Percentiles rank a stretch among this genome's conserved stretches.
These are phyloP conservation scores for Carcharodon carcharias DNA, from an alignment of 2,797 vertebrate species.

Conservation along the genomic window DNA sequence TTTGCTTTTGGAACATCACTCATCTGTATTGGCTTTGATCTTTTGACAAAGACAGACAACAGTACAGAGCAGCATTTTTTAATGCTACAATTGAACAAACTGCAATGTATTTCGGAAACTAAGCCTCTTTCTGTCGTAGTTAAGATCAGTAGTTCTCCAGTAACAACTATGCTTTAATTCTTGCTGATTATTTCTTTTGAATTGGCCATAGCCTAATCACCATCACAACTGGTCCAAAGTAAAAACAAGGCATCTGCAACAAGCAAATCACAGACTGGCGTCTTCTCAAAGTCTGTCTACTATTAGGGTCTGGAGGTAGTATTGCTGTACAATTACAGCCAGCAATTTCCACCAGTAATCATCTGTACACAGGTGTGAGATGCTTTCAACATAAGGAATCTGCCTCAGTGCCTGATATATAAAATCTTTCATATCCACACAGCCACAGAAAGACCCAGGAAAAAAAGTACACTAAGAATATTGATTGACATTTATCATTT, in stretches of 20 bases:
- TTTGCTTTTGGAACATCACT: constrained; percentile 96
- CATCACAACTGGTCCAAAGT: constrained; percentile 70
- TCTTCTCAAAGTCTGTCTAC: constrained; percentile 79
- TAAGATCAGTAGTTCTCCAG: background rate
- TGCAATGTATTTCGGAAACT: background rate
- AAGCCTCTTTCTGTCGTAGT: background rate
- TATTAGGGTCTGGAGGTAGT: constrained; percentile 80
- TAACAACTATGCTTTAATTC: constrained; percentile 38
- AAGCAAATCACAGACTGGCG: constrained; percentile 89
- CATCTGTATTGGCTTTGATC: constrained; percentile 89
- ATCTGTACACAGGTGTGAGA: constrained; percentile 86
- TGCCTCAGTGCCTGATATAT: constrained; percentile 75
- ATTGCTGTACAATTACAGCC: constrained; percentile 95
- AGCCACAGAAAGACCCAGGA: constrained; percentile 58
- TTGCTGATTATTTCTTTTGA: constrained; percentile 69
- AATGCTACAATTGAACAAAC: background rate
- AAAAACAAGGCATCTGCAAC: constrained; percentile 76
- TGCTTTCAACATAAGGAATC: constrained; percentile 73
- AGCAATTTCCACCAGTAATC: constrained; percentile 87
- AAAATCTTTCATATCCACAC: constrained; percentile 67
- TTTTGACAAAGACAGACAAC: constrained; percentile 56
- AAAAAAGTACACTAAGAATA: constrained; percentile 53
- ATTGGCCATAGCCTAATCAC: constrained; percentile 73
- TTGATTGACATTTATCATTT: constrained; percentile 65
- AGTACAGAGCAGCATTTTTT: background rate